Base-by-base conservation (phyloP, 2,888 invertebrate species). In the Quadroppia sp. region DNA sequence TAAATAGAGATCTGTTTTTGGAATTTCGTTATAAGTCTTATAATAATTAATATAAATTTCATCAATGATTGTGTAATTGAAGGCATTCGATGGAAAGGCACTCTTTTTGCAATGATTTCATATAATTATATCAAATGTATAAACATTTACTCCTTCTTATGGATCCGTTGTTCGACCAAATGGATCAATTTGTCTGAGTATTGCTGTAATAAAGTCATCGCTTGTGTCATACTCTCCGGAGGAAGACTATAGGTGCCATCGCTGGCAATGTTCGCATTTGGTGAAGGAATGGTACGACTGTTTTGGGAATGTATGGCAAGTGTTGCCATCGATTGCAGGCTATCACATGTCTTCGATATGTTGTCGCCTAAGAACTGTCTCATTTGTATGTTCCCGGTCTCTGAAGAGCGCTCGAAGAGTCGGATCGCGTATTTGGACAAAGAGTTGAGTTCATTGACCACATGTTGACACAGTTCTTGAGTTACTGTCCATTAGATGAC, bases 401-500 rank as follows among this genome's bases (percentile, higher is more conserved):
- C 67, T 53, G 67, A 53, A 3, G 71, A 61, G 73, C 88, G 86
- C 75, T 88, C 86, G 82, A 89, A 89, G 70, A 90, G 83, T 81
- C 88, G 88, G 2, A 88, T 88, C 56, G 90, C 88, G 79, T 88
- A 88, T 78, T 88, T 86, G 2, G 89, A 88, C 0, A 89, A 87
- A 61, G 76, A 76, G 71, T 78, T 77, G 72, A 80, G 74, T 71
- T 78, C 78, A 53, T 79, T 78, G 36, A 78, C 79, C 36, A 79
- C 76, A 28, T 75, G 75, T 56, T 79, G 79, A 76, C 79, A 80
- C n/a, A 79, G 71, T 53, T 79, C 78, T 40, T 75, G 75, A 17
- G 77, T 78, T 69, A 79, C 77, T 79, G 74, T 56, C 53, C 13
- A 23, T 53, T 53, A 6, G 15, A 45, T 45, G 45, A 45, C 9